phyloP scores from a whole-genome alignment of 2,888 invertebrate species.

The Eristalis tenax region DNA sequence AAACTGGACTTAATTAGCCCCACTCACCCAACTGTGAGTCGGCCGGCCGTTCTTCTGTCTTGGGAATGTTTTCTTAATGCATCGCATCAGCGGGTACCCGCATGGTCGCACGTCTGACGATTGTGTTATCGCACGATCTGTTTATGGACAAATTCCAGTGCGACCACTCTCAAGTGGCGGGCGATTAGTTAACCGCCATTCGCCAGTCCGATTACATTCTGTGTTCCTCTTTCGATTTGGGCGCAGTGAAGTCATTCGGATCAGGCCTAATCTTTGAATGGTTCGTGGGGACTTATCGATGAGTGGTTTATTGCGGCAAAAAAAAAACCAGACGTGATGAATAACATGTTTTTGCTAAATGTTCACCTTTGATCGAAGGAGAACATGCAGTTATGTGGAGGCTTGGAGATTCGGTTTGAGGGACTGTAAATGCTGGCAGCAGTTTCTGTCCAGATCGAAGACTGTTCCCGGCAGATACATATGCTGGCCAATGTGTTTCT shows the following conservation, averaged over 20 bases:
- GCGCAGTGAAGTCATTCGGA: not conserved
- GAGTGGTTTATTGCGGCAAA: not conserved
- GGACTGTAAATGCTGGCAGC: not conserved
- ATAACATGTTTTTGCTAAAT: not conserved
- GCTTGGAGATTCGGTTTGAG: not conserved
- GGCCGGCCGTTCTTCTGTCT: not conserved
- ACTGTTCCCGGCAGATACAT: too few relatives aligned
- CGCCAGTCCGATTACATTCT: not conserved
- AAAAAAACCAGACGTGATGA: not conserved
- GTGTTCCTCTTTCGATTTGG: not conserved
- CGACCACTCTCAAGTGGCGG: not conserved
- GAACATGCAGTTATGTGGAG: not conserved
- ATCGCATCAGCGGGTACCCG: not conserved
- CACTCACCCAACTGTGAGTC: not conserved
- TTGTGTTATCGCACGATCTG: not conserved
- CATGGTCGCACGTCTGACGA: not conserved
- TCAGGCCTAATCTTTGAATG: not conserved
- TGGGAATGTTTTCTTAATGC: not conserved
- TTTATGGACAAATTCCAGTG: not conserved
- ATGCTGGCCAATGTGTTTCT: too few relatives aligned
- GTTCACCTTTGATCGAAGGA: not conserved
- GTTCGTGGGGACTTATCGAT: not conserved
- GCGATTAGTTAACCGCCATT: not conserved
- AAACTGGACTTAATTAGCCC: not conserved
- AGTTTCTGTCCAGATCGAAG: too few relatives aligned